Evolutionary conservation across 2,888 invertebrate species (phyloP).

Genomic region (Drosophila robusta): DNA sequence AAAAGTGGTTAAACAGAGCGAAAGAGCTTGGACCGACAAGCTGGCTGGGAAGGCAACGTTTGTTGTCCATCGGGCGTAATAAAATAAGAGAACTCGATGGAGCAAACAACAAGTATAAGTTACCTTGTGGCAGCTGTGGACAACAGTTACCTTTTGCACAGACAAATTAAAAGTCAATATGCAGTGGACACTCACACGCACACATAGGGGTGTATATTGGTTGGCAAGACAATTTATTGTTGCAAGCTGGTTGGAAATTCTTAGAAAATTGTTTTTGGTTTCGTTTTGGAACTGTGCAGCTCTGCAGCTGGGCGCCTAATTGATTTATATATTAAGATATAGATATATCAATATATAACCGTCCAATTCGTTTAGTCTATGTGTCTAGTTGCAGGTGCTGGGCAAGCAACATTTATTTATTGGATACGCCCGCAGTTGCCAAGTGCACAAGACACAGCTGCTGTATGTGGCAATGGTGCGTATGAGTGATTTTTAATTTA

Average conservation of each 20-base stretch:
- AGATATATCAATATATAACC: not conserved
- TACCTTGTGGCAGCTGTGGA: slow-evolving; percentile 34
- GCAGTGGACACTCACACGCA: not conserved
- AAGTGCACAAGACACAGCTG: slow-evolving; percentile 26
- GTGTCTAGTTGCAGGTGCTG: slow-evolving; percentile 17
- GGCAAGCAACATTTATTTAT: slow-evolving; percentile 15
- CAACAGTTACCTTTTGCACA: slow-evolving; percentile 35
- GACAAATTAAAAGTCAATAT: slow-evolving; percentile 71
- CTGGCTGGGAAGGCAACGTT: slow-evolving; percentile 17
- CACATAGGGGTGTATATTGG: not conserved
- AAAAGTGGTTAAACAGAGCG: slow-evolving; percentile 11
- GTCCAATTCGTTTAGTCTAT: slow-evolving; percentile 4
- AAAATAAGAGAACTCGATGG: slow-evolving; percentile 28
- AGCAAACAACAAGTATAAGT: slow-evolving; percentile 30
- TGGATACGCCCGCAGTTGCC: slow-evolving; percentile 28
- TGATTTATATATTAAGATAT: slow-evolving; percentile 49
- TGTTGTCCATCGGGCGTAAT: slow-evolving; percentile 18
- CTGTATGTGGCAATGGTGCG: slow-evolving; percentile 52
- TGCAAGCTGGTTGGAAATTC: slow-evolving; percentile 54
- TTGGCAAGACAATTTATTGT: slow-evolving; percentile 58
- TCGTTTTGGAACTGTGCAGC: not conserved
- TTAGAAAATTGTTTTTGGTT: slow-evolving; percentile 33
- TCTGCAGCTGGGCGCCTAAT: slow-evolving; percentile 35
- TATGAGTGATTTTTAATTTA: slow-evolving; percentile 71
- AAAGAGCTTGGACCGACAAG: slow-evolving; percentile 4